phyloP scores from a whole-genome alignment of 1,140 invertebrate genomes.

The Sesamia nonagrioides region DNA sequence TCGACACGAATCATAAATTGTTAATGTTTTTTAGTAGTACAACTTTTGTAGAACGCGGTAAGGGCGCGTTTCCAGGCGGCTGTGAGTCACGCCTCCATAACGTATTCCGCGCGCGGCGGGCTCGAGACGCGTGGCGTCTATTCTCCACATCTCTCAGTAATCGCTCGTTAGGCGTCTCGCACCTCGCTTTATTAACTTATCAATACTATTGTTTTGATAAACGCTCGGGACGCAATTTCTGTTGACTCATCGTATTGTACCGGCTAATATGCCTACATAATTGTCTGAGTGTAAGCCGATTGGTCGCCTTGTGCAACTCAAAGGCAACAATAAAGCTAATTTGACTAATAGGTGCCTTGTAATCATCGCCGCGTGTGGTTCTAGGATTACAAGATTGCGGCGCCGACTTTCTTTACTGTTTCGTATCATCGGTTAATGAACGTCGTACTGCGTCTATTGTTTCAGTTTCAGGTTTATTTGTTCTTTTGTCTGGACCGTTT shows the following conservation, averaged over 20 bases:
- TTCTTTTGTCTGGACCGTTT: conserved; percentile 45
- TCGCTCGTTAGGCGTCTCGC: conserved; percentile 68
- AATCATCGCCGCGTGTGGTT: conserved; percentile 86
- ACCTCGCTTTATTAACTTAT: conserved; percentile 85
- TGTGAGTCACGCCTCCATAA: conserved; percentile 74
- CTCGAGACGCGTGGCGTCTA: conserved; percentile 57
- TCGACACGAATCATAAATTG: conserved; percentile 71
- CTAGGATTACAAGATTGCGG: conserved; percentile 81
- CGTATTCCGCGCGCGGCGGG: conserved; percentile 70
- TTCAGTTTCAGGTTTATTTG: conserved; percentile 54
- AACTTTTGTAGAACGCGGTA: conserved; percentile 52
- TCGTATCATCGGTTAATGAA: conserved; percentile 72
- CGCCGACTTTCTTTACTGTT: conserved; percentile 66
- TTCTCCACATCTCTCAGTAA: conserved; percentile 49
- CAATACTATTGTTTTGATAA: conserved; percentile 87
- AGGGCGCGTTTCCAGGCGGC: conserved; percentile 57
- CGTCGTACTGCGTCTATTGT: conserved; percentile 78
- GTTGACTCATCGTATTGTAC: conserved; percentile 85
- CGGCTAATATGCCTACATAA: conserved; percentile 77
- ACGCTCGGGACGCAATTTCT: conserved; percentile 78
- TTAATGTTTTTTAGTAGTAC: conserved; percentile 70
- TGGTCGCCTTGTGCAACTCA: conserved; percentile 75
- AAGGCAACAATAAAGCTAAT: conserved; percentile 85
- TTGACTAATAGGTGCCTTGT: conserved; percentile 86
- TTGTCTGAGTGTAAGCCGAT: conserved; percentile 83